Conservation (phyloP, 2,888 invertebrate species). For the Melieria picta region DNA sequence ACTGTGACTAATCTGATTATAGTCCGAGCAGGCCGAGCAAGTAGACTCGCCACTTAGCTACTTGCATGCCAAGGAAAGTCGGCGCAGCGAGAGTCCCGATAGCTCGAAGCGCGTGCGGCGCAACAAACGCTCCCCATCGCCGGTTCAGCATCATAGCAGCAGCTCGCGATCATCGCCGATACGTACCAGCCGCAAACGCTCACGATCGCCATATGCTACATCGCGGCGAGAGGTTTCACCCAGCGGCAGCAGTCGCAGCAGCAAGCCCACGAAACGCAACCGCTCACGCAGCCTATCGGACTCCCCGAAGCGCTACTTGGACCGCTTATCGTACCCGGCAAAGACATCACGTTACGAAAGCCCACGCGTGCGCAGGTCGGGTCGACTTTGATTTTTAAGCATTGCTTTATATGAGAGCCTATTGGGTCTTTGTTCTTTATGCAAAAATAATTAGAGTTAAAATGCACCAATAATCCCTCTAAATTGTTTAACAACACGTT, state of each 20-base stretch:
- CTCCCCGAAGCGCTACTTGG: conserved; percentile 59
- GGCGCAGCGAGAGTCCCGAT: conserved; percentile 55
- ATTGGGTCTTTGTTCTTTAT: too few relatives aligned
- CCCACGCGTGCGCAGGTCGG: conserved; percentile 50
- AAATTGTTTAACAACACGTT: too few relatives aligned
- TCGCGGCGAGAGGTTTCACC: conserved; percentile 46
- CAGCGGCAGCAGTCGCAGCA: conserved; percentile 43
- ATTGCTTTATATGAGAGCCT: not conserved
- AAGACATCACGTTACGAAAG: conserved; percentile 55
- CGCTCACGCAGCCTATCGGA: conserved; percentile 56
- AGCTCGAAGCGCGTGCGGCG: conserved; percentile 51
- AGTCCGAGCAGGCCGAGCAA: conserved; percentile 47
- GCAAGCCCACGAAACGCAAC: conserved; percentile 52
- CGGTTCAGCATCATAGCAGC: conserved; percentile 46
- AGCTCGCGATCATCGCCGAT: conserved; percentile 59
- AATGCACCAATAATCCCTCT: too few relatives aligned
- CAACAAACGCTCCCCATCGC: conserved; percentile 54
- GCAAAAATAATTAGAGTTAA: too few relatives aligned
- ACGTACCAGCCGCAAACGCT: conserved; percentile 62
- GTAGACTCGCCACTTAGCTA: conserved; percentile 57
- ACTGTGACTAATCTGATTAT: not conserved
- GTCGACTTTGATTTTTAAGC: conserved; percentile 7
- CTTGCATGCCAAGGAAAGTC: conserved; percentile 46
- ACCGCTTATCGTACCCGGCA: conserved; percentile 45
- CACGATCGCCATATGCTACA: conserved; percentile 44